Evolutionary conservation across 2,113 vertebrate species (phyloP).

Genomic region (Salminus brasiliensis): DNA sequence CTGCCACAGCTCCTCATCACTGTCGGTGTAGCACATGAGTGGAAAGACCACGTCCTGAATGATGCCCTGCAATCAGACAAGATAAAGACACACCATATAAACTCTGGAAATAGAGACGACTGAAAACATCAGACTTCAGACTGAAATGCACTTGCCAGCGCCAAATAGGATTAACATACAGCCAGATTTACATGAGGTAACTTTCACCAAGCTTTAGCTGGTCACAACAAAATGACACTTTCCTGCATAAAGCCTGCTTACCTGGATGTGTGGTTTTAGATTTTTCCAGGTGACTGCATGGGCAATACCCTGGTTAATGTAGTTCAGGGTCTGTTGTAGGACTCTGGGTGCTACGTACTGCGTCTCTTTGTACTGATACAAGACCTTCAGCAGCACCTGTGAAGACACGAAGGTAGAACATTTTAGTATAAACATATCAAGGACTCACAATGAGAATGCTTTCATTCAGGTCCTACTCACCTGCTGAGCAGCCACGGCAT

Average conservation of each 20-base stretch:
- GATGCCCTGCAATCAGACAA: constrained; percentile 71
- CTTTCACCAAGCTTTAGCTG: too few species aligned
- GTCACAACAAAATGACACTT: too few species aligned
- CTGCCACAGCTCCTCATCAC: constrained; percentile 97
- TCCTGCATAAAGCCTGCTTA: constrained; percentile 58
- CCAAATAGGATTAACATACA: too few species aligned
- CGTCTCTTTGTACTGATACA: constrained; percentile 97
- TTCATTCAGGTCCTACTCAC: constrained; percentile 64
- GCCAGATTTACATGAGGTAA: too few species aligned
- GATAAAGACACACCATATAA: neutral
- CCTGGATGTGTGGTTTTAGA: constrained; percentile 97
- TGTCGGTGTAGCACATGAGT: constrained; percentile 99
- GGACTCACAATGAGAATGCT: too few species aligned
- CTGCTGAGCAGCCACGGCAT: constrained; percentile 93
- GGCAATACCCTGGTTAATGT: constrained; percentile 96
- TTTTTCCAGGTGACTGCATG: constrained; percentile 98
- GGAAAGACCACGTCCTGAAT: constrained; percentile 82
- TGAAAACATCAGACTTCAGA: neutral
- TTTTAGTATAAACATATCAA: neutral
- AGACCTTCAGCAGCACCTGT: constrained; percentile 95
- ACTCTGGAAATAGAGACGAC: neutral
- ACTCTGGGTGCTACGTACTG: constrained; percentile 97
- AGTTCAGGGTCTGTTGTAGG: constrained; percentile 96
- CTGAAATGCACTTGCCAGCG: neutral
- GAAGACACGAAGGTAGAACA: constrained; percentile 11